These are phyloP conservation scores for Talpa occidentalis DNA, from an alignment of 2,113 vertebrate genomes.

Conservation along the genomic window DNA sequence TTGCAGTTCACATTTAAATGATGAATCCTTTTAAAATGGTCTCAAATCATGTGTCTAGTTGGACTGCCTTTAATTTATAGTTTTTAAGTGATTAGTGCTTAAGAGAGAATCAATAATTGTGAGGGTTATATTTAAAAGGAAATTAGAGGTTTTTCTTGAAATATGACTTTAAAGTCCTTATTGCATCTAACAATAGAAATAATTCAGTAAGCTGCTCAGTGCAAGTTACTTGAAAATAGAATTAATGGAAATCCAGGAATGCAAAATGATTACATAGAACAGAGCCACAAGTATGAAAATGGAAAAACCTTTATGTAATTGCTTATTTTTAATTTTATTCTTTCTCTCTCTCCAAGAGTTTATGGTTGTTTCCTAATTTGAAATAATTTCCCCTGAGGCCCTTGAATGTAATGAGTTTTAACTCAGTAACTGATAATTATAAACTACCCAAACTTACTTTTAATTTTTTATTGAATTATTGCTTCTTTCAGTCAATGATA, in stretches of 20 bases:
- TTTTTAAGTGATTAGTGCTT: not conserved
- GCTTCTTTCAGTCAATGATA: conserved; percentile 1
- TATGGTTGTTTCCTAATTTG: conserved; percentile 60
- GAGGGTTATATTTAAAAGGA: not conserved
- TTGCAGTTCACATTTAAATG: not conserved
- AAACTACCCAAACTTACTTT: conserved; percentile 53
- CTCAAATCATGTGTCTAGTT: not conserved
- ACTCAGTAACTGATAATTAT: conserved; percentile 60
- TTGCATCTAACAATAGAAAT: conserved; percentile 9
- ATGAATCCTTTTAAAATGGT: not conserved
- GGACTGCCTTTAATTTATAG: not conserved
- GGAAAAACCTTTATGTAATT: conserved; percentile 39
- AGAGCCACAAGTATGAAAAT: not conserved
- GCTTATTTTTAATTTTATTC: conserved; percentile 62
- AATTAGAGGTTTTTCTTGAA: not conserved
- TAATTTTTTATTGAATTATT: conserved; percentile 46
- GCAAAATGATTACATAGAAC: not conserved
- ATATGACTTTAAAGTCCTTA: not conserved
- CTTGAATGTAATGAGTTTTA: conserved; percentile 58
- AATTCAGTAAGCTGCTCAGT: not conserved
- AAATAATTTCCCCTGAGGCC: conserved; percentile 58
- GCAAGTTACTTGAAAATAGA: not conserved
- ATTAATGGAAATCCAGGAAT: conserved; percentile 42
- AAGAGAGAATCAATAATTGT: not conserved
- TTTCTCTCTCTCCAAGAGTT: conserved; percentile 43